Percentiles rank a stretch among this genome's conserved stretches.
Evolutionary conservation across 1,140 invertebrate genomes (phyloP).

Genomic region (Dreissena polymorpha): DNA sequence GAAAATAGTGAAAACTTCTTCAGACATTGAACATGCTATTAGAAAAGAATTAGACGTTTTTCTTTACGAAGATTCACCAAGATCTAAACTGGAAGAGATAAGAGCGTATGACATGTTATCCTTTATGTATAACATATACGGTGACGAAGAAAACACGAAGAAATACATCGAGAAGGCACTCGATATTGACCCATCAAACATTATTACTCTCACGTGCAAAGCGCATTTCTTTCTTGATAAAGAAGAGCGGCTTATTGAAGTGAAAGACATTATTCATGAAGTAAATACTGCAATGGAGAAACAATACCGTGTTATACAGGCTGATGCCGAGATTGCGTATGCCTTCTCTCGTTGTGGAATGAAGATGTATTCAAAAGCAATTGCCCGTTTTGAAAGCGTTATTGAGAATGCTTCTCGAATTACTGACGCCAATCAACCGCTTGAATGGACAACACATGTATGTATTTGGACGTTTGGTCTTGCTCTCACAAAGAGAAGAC

Average conservation of each 20-base stretch:
- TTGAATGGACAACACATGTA: background rate
- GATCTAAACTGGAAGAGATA: conserved; percentile 4
- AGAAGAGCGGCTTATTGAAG: background rate
- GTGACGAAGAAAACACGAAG: background rate
- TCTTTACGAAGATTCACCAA: too few relatives aligned
- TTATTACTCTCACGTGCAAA: conserved; percentile 5
- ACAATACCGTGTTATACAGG: background rate
- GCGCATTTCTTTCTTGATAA: conserved; percentile 3
- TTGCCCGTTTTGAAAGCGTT: background rate
- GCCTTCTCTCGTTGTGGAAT: conserved; percentile 18
- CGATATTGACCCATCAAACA: background rate
- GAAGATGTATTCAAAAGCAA: background rate
- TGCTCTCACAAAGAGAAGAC: conserved; percentile 9
- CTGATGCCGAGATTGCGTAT: conserved; percentile 30
- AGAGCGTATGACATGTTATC: conserved; percentile 28
- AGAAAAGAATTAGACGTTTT: too few relatives aligned
- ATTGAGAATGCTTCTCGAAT: background rate
- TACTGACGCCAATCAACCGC: background rate
- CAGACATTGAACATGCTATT: too few relatives aligned
- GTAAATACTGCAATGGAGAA: background rate
- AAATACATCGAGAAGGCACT: conserved; percentile 2
- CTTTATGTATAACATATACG: conserved; percentile 5
- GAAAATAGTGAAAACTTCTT: too few relatives aligned
- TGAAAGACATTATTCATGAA: background rate
- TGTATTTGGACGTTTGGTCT: conserved; percentile 31